Conservation (phyloP, 2,797 vertebrate genomes). For the Molossus molossus region DNA sequence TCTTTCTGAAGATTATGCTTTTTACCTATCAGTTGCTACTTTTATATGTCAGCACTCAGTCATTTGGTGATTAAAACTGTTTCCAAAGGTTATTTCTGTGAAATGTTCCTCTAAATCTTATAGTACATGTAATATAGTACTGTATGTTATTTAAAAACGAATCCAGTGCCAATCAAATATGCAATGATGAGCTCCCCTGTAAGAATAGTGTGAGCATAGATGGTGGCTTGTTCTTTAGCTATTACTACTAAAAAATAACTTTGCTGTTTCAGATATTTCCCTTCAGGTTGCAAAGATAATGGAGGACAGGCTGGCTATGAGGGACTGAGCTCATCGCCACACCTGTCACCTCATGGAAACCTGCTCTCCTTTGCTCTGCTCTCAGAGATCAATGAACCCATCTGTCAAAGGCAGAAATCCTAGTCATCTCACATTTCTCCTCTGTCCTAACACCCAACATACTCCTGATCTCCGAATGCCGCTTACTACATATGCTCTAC, state of each 20-base stretch:
- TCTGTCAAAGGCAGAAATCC: neutral
- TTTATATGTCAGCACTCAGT: neutral
- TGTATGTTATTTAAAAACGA: constrained; percentile 12
- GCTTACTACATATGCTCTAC: neutral
- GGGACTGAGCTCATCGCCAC: neutral
- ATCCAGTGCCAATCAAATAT: neutral
- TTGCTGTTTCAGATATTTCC: neutral
- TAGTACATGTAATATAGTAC: neutral
- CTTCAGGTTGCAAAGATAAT: neutral
- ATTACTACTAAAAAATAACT: neutral
- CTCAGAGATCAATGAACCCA: neutral
- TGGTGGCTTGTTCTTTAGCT: neutral
- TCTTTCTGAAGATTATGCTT: neutral
- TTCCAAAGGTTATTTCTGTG: constrained; percentile 40
- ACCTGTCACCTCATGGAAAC: neutral
- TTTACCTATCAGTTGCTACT: neutral
- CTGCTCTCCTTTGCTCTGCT: neutral
- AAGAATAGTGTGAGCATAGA: neutral
- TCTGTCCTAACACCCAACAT: neutral
- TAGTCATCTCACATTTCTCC: neutral
- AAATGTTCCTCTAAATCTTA: constrained; percentile 10
- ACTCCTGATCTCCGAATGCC: neutral
- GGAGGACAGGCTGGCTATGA: neutral
- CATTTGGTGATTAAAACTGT: neutral
- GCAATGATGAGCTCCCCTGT: neutral